A percentile compares a stretch with the other conserved stretches of the same genome.
Conservation (phyloP, 1,140 invertebrate genomes). For the Ylistrum balloti region DNA sequence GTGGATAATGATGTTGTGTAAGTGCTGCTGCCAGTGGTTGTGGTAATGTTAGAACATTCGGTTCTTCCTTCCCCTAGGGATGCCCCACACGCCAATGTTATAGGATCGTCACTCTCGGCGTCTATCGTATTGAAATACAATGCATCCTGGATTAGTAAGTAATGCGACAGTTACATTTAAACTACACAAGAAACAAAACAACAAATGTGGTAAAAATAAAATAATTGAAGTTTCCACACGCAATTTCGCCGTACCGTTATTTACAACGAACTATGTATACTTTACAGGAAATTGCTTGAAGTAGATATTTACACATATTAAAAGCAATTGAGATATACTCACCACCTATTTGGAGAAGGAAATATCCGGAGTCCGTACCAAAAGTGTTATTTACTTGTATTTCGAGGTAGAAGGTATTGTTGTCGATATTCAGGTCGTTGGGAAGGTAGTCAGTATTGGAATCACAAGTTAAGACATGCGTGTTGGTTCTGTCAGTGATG, state of each 20-base stretch:
- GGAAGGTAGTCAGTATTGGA: neutral
- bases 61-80: neutral
- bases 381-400: constrained; percentile 21
- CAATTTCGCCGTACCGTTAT: no score
- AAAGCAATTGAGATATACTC: neutral
- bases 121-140: neutral
- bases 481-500: neutral
- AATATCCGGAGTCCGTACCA: neutral
- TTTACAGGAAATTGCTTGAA: no score
- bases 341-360: neutral
- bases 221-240: no score
- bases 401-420: neutral
- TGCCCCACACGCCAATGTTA: neutral
- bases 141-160: neutral
- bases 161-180: no score
- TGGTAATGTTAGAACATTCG: neutral
- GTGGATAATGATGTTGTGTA: no score
- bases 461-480: neutral
- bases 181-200: no score
- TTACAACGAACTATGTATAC: no score
- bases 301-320: no score
- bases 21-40: no score
- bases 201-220: no score
- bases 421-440: neutral
- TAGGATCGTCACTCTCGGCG: neutral